Evolutionary conservation across 2,113 vertebrate genomes (phyloP).

Genomic region (Clarias gariepinus): DNA sequence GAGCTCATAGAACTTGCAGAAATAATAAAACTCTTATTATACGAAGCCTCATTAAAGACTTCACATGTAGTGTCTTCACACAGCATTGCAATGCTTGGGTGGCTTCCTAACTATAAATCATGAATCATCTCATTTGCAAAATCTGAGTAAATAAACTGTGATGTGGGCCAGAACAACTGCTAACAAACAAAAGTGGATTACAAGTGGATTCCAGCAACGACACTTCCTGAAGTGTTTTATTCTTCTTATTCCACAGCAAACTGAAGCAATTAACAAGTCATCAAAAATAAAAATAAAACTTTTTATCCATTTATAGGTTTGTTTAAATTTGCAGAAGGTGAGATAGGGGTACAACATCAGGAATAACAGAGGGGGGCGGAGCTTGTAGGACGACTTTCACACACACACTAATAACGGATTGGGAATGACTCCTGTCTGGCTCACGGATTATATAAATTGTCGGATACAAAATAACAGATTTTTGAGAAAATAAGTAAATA

Average conservation of each 20-base stretch:
- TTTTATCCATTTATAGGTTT: not conserved
- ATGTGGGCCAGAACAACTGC: not conserved
- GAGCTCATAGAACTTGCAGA: constrained; percentile 4
- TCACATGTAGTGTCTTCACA: not conserved
- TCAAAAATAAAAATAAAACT: not conserved
- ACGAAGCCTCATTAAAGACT: not conserved
- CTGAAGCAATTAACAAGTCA: too few relatives aligned
- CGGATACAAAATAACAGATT: too few relatives aligned
- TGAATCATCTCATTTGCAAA: not conserved
- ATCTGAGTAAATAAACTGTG: not conserved
- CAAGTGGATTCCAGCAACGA: not conserved
- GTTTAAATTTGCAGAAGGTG: not conserved
- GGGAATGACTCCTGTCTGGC: too few relatives aligned
- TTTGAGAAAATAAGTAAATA: too few relatives aligned
- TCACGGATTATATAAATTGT: too few relatives aligned
- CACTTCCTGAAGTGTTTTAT: not conserved
- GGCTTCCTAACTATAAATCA: not conserved
- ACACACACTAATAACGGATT: too few relatives aligned
- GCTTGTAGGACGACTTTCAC: too few relatives aligned
- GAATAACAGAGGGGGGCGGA: too few relatives aligned
- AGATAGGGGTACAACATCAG: too few relatives aligned
- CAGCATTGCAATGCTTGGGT: not conserved
- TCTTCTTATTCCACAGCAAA: not conserved
- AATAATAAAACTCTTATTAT: constrained; percentile 1
- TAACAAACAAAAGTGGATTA: not conserved